Base-by-base conservation (phyloP, 2,113 vertebrate species). In the Piprites chloris region DNA sequence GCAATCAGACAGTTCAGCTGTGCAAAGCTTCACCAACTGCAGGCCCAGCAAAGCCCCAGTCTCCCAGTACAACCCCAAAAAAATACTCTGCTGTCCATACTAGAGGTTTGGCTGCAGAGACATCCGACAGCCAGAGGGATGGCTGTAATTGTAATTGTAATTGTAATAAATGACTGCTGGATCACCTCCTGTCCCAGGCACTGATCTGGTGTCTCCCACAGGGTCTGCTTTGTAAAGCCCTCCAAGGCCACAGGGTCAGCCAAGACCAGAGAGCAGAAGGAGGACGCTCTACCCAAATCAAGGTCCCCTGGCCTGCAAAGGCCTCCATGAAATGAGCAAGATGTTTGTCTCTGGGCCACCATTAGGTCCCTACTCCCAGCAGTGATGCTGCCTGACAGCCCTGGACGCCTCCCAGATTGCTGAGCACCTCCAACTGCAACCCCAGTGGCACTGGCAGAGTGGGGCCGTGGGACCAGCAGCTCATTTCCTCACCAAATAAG, bases 201-300 rank as follows among this genome's bases (percentile, higher is more conserved):
- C 50, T 3, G 5, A 28, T 15, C 28, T 39, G 33, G 7, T 5
- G 2, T 14, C 19, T 49, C 62, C 33, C 66, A 28, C 0, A 0
- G 14, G 52, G 21, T 50, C 52, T 63, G 66, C 82, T 85, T 33
- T 59, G 41, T 37, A 49, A 91, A 90, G 58, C 11, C 13, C 23
- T 61, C 44, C 66, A 47, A 32, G 30, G 56, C 46, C 65, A 27
- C 23, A 20, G 37, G 47, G 15, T 13, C 85, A 91, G 42, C 75
- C 61, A 41, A 52, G 32, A 65, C 19, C 49, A 77, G 59, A 35
- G 37, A 56, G 53, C 0, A 2, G 35, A 52, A 80, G 26, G 56
- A 78, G 39, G 23, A 72, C 26, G 39, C 41, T 35, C 23, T 12
- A 14, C 47, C 35, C 5, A 3, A 37, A 77, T 32, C 27, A 69